Percentiles rank a stretch among this genome's conserved stretches.
phyloP scores from a whole-genome alignment of 2,113 vertebrate genomes.

The Zosterops hypoxanthus region DNA sequence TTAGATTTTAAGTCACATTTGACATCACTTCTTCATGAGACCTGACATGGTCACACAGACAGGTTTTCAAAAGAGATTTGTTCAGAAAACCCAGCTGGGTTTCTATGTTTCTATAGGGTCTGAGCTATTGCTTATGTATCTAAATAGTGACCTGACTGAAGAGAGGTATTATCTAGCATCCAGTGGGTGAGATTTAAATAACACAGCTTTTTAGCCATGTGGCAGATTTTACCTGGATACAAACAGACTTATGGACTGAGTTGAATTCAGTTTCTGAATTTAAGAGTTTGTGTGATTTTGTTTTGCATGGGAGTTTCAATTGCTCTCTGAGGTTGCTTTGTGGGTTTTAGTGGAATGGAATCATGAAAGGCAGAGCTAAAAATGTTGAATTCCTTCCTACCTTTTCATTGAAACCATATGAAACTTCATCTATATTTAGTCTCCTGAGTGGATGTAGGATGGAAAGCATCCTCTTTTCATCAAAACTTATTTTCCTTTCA shows the following conservation, averaged over 20 bases:
- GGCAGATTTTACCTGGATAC: background rate
- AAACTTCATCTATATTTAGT: background rate
- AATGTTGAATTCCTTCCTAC: background rate
- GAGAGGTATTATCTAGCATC: background rate
- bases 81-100: background rate
- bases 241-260: fast-evolving
- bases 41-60: background rate
- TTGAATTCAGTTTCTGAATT: background rate
- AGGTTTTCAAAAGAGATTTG: background rate
- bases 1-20: background rate
- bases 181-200: background rate
- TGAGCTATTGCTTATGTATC: background rate
- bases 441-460: background rate
- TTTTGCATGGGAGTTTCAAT: background rate
- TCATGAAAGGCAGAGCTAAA: background rate
- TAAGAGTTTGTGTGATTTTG: background rate
- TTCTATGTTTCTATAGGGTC: background rate
- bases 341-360: background rate
- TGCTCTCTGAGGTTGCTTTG: background rate
- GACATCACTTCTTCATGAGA: background rate
- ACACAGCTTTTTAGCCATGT: background rate
- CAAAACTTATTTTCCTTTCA: background rate
- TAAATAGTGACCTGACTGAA: background rate
- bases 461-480: background rate
- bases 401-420: background rate